Evolutionary conservation across 2,113 vertebrate genomes (phyloP), one percentile per base, ranked within the genome.

Genomic region (Oreochromis niloticus): DNA sequence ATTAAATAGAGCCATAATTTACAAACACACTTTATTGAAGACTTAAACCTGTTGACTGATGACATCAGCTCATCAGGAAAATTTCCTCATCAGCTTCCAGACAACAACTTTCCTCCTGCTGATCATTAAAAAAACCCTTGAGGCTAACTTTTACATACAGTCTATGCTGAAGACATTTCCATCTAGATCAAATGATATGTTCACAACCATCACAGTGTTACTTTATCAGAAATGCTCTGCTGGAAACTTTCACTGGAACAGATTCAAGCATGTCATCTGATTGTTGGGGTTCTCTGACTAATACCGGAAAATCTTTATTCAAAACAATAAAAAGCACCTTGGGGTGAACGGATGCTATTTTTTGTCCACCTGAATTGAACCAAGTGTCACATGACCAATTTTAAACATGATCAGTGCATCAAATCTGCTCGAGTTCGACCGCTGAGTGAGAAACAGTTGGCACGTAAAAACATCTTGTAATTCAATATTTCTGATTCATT

Each of bases 331-430:
- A 41, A 43, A 46, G 66, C 66, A 73, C 22, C 68, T 48, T 6
- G 22, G 30, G 41, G 24, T 48, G 41, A 75, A 73, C 9, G 0
- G 1, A 43, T 46, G 68, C 1, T 73, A 66, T 30, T 48, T 11
- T 75, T 1, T 75, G 16, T 30, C 0, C 0, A 30, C 14, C 41
- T 2, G 14, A 30, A 46, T 27, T 30, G 4, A 48, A 75, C 14
- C 3, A 2, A 48, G 68, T 19, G 68, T 30, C 22, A 75, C 43
- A 48, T 17, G 24, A 19, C 24, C 24, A 3, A 10, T 27, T 10
- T 48, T 11, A 75, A 75, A 71, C 41, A 11, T 2, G 41, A 48
- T 48, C 22, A 27, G 68, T 10, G 22, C 22, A 73, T 9, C 41
- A 30, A 48, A 73, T 73, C 68, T 30, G 68, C 22, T 73, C 8